These are phyloP conservation scores for Nowickia ferox DNA, from an alignment of 2,888 invertebrate genomes.

Conservation along the genomic window DNA sequence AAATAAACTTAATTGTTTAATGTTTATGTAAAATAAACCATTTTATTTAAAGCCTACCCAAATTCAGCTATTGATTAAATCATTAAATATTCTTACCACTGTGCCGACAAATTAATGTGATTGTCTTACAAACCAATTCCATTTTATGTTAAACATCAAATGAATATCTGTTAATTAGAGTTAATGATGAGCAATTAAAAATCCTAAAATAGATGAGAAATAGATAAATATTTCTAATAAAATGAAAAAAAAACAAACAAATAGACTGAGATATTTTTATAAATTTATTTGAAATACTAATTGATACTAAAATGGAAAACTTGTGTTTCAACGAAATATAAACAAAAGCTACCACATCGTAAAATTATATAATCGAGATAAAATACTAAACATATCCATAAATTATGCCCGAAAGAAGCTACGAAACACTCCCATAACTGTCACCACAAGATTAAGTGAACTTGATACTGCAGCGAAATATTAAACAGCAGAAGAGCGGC, in stretches of 20 bases:
- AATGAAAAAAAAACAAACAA: conserved; percentile 30
- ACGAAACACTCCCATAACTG: conserved; percentile 2
- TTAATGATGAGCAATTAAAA: conserved; percentile 70
- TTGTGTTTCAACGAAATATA: conserved; percentile 51
- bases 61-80: too few species aligned
- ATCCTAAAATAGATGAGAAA: conserved; percentile 36
- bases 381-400: conserved; percentile 15
- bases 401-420: conserved; percentile 26
- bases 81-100: conserved; percentile 31
- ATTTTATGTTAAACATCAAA: conserved; percentile 74
- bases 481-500: not conserved
- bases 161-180: conserved; percentile 76
- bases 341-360: conserved; percentile 43
- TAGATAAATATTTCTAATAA: conserved; percentile 2
- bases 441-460: not conserved
- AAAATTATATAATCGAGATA: conserved; percentile 45
- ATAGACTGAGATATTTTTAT: conserved; percentile 17
- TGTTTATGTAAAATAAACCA: too few species aligned
- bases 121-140: conserved; percentile 61
- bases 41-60: too few species aligned
- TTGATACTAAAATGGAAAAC: conserved; percentile 58
- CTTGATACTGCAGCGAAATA: not conserved
- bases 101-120: conserved; percentile 45
- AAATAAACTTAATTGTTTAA: too few species aligned
- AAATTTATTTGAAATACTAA: conserved; percentile 41